Conservation (phyloP, 2,797 vertebrate genomes). For the Chromobotia macracanthus region DNA sequence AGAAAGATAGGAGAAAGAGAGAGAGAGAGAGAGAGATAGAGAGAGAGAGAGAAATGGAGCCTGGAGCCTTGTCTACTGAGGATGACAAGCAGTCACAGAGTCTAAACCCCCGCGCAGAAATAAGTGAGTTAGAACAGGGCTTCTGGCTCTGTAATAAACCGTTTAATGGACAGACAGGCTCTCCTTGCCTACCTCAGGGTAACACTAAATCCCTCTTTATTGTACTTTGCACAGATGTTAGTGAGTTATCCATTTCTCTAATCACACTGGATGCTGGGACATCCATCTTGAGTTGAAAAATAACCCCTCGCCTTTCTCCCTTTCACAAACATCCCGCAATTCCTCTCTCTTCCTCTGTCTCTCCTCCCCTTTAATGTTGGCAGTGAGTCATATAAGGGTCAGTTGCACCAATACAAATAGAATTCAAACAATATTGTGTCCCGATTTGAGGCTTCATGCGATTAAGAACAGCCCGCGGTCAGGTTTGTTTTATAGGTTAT, state of each 20-base stretch:
- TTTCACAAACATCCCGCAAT: conserved; percentile 50
- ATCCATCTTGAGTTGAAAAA: conserved; percentile 87
- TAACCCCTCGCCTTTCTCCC: conserved; percentile 56
- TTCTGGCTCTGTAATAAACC: conserved; percentile 99
- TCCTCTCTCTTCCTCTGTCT: conserved; percentile 42
- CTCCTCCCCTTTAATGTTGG: conserved; percentile 80
- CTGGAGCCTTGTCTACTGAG: conserved; percentile 85
- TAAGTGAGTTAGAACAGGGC: conserved; percentile 98
- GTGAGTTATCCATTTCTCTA: conserved; percentile 97
- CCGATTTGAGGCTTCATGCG: conserved; percentile 82
- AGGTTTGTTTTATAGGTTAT: conserved; percentile 80
- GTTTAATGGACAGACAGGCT: conserved; percentile 99
- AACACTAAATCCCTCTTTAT: conserved; percentile 99
- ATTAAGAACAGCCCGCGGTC: conserved; percentile 83
- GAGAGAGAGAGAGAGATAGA: conserved; percentile 55
- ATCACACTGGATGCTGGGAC: conserved; percentile 91
- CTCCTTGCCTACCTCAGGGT: conserved; percentile 92
- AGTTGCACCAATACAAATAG: conserved; percentile 91
- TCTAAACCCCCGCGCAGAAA: conserved; percentile 84
- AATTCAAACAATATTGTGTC: conserved; percentile 91
- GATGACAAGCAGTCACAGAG: conserved; percentile 88
- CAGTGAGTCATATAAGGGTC: conserved; percentile 87
- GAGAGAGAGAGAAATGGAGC: conserved; percentile 70
- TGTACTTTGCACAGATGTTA: conserved; percentile 98
- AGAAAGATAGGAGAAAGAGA: conserved; percentile 52